These are phyloP conservation scores for Plectus sambesii DNA, from an alignment of 1,140 invertebrate species.

Conservation along the genomic window DNA sequence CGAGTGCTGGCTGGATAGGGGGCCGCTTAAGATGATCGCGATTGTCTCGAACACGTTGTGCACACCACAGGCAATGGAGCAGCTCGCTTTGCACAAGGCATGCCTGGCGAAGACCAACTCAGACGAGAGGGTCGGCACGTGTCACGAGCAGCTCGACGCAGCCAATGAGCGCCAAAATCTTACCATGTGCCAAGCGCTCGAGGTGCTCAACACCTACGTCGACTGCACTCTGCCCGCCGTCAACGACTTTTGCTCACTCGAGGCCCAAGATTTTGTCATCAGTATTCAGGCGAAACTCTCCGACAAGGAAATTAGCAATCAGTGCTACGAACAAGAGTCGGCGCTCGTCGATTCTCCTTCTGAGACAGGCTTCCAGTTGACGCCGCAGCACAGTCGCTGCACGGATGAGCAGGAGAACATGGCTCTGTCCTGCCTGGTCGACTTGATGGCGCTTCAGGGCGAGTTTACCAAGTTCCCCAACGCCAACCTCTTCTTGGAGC, in stretches of 20 bases:
- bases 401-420: constrained; percentile 37
- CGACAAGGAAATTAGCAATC: constrained; percentile 33
- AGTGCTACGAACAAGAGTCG: constrained; percentile 34
- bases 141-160: no score
- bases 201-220: constrained; percentile 37
- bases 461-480: constrained; percentile 31
- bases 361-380: constrained; percentile 29
- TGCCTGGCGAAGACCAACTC: no score
- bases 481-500: constrained; percentile 36
- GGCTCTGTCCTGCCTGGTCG: constrained; percentile 38
- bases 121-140: no score
- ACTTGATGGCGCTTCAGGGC: constrained; percentile 39
- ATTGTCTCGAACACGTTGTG: no score
- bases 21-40: no score
- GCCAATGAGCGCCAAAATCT: no score
- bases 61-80: no score
- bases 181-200: constrained; percentile 30
- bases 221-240: constrained; percentile 33
- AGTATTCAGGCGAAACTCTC: constrained; percentile 38
- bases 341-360: neutral
- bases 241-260: constrained; percentile 37
- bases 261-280: constrained; percentile 38
- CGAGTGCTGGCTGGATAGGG: no score
- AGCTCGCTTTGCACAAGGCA: no score
- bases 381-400: constrained; percentile 27